Evolutionary conservation across 2,797 vertebrate genomes (phyloP), one percentile per base, ranked within the genome.

Genomic region (Perdix hodgsoniae): DNA sequence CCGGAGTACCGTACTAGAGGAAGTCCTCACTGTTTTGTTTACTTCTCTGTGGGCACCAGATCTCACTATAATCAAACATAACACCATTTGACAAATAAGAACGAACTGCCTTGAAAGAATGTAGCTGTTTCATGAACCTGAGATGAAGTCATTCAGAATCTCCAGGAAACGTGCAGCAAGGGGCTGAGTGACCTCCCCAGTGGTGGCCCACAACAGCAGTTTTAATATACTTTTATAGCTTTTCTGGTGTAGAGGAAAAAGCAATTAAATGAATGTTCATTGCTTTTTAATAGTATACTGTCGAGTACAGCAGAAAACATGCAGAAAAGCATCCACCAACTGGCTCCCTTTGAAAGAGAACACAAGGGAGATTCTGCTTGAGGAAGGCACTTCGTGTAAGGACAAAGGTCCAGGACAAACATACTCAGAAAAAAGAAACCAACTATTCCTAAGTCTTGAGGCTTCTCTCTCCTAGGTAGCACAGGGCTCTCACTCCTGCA

Each of bases 201-300:
- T 70, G 47, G 66, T 73, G 91, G 80, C 73, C 74, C 86, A 54
- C 80, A 86, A 90, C 39, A 27, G 33, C 89, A 92, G 78, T 31
- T 8, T 14, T 1, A 1, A 5, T 54, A 14, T 75, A 81, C 87
- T 57, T 57, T 57, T 57, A 57, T 21, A 22, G 54, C 31, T 57
- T 57, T 81, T 73, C 74, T 17, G 39, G 24, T 2, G 6, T 64
- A 67, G 60, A 94, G 59, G 24, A 59, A 35, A 83, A 80, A 59
- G 16, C 4, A 12, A 45, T 77, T 77, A 31, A 45, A 54, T 56
- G 7, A 23, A 27, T 1, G 21, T 22, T 70, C 16, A 35, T 47
- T 78, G 59, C 9, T 91, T 75, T 92, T 82, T 52, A 49, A 29
- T 4, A 33, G 6, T 11, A 39, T n/a, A 42, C 14, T 33, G 45